Conservation (phyloP, 2,113 vertebrate species). For the Deroptyus accipitrinus region DNA sequence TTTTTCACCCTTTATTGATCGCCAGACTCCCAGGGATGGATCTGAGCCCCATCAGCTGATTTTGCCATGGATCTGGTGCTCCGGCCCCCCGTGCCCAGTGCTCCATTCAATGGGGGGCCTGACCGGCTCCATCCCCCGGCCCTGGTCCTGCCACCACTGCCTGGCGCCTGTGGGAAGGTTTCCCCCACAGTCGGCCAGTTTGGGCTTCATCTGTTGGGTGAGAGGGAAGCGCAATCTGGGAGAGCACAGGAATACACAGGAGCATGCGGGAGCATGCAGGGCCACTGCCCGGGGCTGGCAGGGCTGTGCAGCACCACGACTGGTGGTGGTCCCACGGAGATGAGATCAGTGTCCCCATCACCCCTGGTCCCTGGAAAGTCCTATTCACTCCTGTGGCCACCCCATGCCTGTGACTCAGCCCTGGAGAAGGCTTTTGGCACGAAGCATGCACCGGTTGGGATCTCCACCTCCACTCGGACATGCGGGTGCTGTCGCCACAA, state of each 20-base stretch:
- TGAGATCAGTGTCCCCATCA: fast-evolving
- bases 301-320: background rate
- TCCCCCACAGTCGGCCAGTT: fast-evolving
- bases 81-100: fast-evolving
- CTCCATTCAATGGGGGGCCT: background rate
- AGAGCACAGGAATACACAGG: background rate
- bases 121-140: background rate
- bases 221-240: fast-evolving
- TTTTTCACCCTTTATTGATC: background rate
- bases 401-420: background rate
- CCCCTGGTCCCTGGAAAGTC: fast-evolving
- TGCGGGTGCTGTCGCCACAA: fast-evolving
- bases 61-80: background rate
- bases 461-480: fast-evolving
- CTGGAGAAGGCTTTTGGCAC: fast-evolving
- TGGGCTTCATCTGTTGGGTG: background rate
- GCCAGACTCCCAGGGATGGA: background rate
- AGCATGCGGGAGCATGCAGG: fast-evolving
- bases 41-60: background rate
- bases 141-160: fast-evolving
- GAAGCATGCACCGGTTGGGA: fast-evolving
- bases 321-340: fast-evolving
- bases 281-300: background rate
- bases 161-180: fast-evolving
- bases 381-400: fast-evolving